Evolutionary conservation across 1,140 invertebrate species (phyloP), one percentile per base, ranked within the genome.

Genomic region (Danaus plexippus): DNA sequence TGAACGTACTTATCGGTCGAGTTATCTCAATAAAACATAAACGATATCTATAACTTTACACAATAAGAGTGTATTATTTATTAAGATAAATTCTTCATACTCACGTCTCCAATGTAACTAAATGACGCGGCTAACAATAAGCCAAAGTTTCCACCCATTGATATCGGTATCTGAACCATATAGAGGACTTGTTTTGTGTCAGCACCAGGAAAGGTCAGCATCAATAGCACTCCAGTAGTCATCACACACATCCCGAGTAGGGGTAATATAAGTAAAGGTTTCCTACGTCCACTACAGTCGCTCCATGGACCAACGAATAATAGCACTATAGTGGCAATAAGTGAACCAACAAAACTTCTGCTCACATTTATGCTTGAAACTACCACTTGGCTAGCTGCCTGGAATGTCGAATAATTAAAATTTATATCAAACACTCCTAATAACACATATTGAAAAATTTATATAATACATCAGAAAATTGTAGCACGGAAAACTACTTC

Each of bases 241-340:
- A 82, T 85, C 1, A 83, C 63, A 44, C 76, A 74, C 85, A 87
- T 88, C 1, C 85, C 85, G 0, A 78, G 52, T 15, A 88, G 55
- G 2, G 87, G 78, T 52, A 87, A 52, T 12, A 88, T 73, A 8
- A 88, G 75, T n/a, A 87, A 57, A 1, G 87, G 87, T 45, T 87
- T 88, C 54, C 87, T 69, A 22, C 85, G 63, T 2, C 87, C 85
- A 66, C 87, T 87, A 63, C 76, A 85, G 60, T 88, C 87, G 53
- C 87, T 88, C 87, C 85, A 88, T 2, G 87, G 87, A 1, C 84
- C 87, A 7, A 85, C 69, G 48, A 88, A 88, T 2, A 87, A 48
- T 5, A 88, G 64, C 0, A 88, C 70, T 0, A 83, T 49, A 1
- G 81, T 81, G 2, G 81, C 70, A 11, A 87, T 75, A 0, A 87